phyloP scores from a whole-genome alignment of 2,113 vertebrate genomes.

The Lathamus discolor region DNA sequence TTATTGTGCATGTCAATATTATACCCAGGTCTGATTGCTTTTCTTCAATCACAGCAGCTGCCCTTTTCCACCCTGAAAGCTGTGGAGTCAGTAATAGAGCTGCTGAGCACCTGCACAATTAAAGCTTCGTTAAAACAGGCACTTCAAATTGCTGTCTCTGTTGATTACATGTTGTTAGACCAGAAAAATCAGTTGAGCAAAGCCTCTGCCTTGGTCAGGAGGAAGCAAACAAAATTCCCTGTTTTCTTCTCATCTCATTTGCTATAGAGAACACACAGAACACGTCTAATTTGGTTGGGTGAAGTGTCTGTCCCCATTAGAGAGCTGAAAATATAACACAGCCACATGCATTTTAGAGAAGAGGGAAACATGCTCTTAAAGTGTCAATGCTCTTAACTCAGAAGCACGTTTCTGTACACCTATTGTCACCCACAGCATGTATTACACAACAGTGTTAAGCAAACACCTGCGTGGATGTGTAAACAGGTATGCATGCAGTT shows the following conservation, averaged over 20 bases:
- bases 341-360: background rate
- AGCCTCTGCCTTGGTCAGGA: background rate
- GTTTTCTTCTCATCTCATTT: background rate
- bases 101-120: slow-evolving; percentile 27
- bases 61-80: background rate
- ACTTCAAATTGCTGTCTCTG: background rate
- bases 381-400: background rate
- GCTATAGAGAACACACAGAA: background rate
- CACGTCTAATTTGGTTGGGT: rapidly evolving
- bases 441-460: background rate
- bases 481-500: background rate
- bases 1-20: background rate
- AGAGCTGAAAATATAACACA: background rate
- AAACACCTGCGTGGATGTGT: background rate
- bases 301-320: background rate
- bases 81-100: background rate
- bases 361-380: background rate
- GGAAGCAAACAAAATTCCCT: background rate
- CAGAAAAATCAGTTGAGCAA: background rate
- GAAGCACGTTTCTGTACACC: background rate
- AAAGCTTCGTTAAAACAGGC: slow-evolving; percentile 16
- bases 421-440: background rate
- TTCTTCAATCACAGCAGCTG: background rate
- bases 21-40: background rate
- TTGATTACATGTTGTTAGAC: background rate